These are phyloP conservation scores for Taxidea taxus DNA, from an alignment of 2,113 vertebrate genomes.

Conservation along the genomic window DNA sequence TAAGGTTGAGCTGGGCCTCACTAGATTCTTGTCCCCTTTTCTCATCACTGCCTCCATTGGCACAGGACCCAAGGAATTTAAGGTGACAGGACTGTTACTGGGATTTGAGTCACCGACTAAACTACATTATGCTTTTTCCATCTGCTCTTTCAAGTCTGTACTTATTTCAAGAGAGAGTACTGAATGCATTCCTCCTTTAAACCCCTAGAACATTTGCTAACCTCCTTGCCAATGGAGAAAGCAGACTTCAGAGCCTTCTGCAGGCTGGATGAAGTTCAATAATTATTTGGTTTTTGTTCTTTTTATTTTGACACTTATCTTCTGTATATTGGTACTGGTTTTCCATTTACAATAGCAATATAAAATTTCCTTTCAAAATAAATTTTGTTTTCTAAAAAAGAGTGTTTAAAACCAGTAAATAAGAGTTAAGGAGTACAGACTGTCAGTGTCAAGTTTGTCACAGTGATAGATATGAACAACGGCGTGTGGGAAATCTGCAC, in stretches of 20 bases:
- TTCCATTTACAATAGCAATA: not conserved
- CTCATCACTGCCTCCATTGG: not conserved
- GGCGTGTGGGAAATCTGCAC: not conserved
- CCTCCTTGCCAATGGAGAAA: not conserved
- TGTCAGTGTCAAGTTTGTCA: not conserved
- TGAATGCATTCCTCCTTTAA: not conserved
- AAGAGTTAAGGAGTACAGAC: not conserved
- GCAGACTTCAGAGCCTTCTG: not conserved
- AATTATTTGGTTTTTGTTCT: not conserved
- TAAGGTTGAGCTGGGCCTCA: not conserved
- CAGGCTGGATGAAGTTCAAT: not conserved
- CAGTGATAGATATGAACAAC: not conserved
- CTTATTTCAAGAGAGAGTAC: slow-evolving; percentile 14
- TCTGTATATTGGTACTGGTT: not conserved
- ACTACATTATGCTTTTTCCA: slow-evolving; percentile 24
- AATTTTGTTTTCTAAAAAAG: not conserved
- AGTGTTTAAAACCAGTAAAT: slow-evolving; percentile 23
- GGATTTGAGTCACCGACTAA: not conserved
- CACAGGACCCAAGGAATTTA: not conserved
- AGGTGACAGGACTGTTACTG: not conserved
- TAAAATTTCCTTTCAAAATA: slow-evolving; percentile 30
- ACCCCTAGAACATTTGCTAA: not conserved
- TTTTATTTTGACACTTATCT: slow-evolving; percentile 35
- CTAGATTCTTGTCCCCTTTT: not conserved
- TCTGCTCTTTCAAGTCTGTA: not conserved